Base-by-base conservation (phyloP, 1,140 invertebrate species). In the Cyclina sinensis region DNA sequence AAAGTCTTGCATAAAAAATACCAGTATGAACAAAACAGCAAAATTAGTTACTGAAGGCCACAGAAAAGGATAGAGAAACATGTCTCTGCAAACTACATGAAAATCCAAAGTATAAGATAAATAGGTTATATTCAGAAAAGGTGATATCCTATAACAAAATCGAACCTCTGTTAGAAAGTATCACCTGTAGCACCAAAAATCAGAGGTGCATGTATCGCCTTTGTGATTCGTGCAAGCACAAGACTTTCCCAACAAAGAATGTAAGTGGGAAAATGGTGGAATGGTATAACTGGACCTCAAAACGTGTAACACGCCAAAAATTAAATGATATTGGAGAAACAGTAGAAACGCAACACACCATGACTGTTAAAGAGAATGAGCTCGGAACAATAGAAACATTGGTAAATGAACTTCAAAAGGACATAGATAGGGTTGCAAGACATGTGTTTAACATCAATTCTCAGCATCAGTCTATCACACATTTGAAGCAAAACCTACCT, bases 81-180 rank as follows among this genome's bases (percentile, higher is more conserved):
- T 91, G 82, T 39, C 39, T 83, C 35, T 91, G 83, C 39, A 89
- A 84, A 62, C n/a, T 37, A 30, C 62, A 88, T 82, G 74, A 88
- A 86, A 86, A 88, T 59, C 27, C 16, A 21, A 48, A 37, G 18
- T 81, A 74, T 24, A 78, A 79, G 48, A n/a, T 18, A 27, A 74
- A 68, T 21, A 37, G 43, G 65, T 57, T 84, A 39, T 35, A 59
- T 24, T 37, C 30, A 37, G 54, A 76, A 51, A 48, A 65, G 43
- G 35, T 82, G n/a, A 82, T 68, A 11, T 12, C 16, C 1, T 35
- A 27, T 43, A 5, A 37, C 14, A 37, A 65, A 30, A 2, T 79
- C 7, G 12, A 79, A n/a, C 5, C 12, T 35, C 14, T 65, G 7
- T 2, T 65, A 37, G 24, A 30, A 70, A 24, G 51, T 5, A 73